phyloP scores from a whole-genome alignment of 2,888 invertebrate genomes.

The Yponomeuta cagnagella region DNA sequence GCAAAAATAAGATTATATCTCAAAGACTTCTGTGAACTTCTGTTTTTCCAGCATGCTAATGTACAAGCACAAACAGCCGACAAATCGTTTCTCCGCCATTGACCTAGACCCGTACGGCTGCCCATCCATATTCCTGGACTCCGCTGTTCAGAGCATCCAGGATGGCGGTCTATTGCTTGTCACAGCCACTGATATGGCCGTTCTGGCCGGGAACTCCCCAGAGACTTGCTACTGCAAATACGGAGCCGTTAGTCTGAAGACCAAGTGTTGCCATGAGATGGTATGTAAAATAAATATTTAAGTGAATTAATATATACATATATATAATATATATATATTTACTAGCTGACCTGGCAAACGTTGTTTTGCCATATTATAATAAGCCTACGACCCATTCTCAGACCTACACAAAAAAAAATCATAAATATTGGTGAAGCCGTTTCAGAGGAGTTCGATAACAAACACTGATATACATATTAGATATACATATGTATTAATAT shows the following conservation, averaged over 20 bases:
- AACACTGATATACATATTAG: neutral
- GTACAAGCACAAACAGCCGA: constrained; percentile 82
- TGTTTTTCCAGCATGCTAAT: constrained; percentile 83
- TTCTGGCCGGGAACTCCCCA: constrained; percentile 95
- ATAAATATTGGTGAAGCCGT: no score
- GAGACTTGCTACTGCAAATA: constrained; percentile 97
- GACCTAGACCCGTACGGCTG: constrained; percentile 99
- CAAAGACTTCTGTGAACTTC: neutral
- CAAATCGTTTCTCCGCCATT: constrained; percentile 88
- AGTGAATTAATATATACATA: neutral
- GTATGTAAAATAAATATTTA: constrained; percentile 54
- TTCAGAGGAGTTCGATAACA: neutral
- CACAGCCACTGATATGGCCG: constrained; percentile 98
- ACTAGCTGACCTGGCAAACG: no score
- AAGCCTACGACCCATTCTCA: no score
- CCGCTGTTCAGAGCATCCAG: constrained; percentile 86
- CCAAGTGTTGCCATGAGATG: constrained; percentile 96
- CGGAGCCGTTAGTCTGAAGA: constrained; percentile 90
- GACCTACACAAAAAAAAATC: no score
- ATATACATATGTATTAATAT: neutral
- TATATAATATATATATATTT: neutral
- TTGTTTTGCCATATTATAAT: no score
- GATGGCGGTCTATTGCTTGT: constrained; percentile 93
- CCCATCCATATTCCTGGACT: constrained; percentile 93
- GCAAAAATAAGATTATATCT: no score